Percentiles rank a stretch among this genome's conserved stretches.
Conservation (phyloP, 2,888 invertebrate genomes). For the Drosophila mulleri region DNA sequence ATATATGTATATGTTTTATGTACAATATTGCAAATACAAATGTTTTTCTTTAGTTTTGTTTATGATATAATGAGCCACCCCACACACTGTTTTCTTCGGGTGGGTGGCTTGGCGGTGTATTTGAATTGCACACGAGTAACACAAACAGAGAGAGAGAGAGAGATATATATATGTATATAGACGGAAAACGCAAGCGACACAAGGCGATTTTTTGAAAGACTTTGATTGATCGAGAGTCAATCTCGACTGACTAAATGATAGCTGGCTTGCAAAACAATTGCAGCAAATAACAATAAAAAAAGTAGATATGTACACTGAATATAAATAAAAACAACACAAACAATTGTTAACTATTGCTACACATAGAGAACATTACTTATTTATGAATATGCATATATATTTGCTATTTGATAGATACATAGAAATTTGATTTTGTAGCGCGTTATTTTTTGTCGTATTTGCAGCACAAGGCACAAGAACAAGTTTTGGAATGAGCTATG, state of each 20-base stretch:
- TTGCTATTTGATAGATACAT: slow-evolving; percentile 51
- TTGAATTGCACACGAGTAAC: slow-evolving; percentile 43
- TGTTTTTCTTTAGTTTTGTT: slow-evolving; percentile 14
- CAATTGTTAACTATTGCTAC: slow-evolving; percentile 46
- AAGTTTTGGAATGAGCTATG: slow-evolving; percentile 71
- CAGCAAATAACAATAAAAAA: slow-evolving; percentile 59
- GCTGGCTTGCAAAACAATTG: slow-evolving; percentile 32
- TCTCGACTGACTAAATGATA: slow-evolving; percentile 17
- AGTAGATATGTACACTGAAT: slow-evolving; percentile 17
- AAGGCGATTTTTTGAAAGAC: slow-evolving; percentile 30
- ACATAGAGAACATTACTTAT: slow-evolving; percentile 38
- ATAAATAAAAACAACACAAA: slow-evolving; percentile 32
- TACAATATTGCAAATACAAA: slow-evolving; percentile 12
- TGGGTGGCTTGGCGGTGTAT: slow-evolving; percentile 40
- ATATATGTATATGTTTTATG: slow-evolving; percentile 14
- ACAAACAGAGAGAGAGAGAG: slow-evolving; percentile 9
- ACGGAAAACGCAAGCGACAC: slow-evolving; percentile 15
- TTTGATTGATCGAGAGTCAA: slow-evolving; percentile 29
- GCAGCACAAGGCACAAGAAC: slow-evolving; percentile 62
- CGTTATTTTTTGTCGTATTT: slow-evolving; percentile 53
- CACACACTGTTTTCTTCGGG: slow-evolving; percentile 11
- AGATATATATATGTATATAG: too few relatives aligned
- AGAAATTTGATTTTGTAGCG: slow-evolving; percentile 55
- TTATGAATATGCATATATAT: slow-evolving; percentile 14
- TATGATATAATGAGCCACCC: slow-evolving; percentile 9